phyloP scores from a whole-genome alignment of 2,113 vertebrate genomes.

The Alligator sinensis region DNA sequence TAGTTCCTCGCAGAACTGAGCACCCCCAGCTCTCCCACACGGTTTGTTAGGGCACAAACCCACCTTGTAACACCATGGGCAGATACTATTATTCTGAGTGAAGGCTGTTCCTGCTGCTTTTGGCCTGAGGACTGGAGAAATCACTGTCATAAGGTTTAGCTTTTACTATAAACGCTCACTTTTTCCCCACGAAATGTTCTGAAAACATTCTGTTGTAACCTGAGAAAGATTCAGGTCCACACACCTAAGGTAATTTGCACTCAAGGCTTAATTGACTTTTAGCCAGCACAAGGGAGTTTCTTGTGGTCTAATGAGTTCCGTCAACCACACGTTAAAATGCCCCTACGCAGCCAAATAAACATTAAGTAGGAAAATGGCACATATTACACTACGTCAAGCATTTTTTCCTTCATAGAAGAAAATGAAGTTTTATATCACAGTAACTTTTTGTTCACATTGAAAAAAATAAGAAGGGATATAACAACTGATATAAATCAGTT shows the following conservation, averaged over 20 bases:
- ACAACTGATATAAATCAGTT: not conserved
- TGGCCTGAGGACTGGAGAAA: not conserved
- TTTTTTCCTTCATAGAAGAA: not conserved
- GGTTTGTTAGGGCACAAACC: too few species aligned
- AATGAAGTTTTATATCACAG: not conserved
- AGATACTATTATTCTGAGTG: not conserved
- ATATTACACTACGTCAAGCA: not conserved
- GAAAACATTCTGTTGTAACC: conserved; percentile 2
- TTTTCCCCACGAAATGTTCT: not conserved
- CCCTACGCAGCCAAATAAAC: not conserved
- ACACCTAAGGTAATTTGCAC: conserved; percentile 1
- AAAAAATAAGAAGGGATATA: not conserved
- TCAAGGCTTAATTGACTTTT: conserved; percentile 33
- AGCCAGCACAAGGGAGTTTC: not conserved
- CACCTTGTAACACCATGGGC: not conserved
- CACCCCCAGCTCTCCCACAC: too few species aligned
- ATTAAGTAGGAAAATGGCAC: not conserved
- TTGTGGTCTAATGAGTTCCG: conserved; percentile 14
- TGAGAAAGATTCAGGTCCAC: not conserved
- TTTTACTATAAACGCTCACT: not conserved
- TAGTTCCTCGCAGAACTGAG: too few species aligned
- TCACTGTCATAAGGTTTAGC: not conserved
- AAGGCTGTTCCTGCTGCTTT: conserved; percentile 1
- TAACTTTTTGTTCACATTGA: not conserved
- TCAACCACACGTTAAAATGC: not conserved